Conservation (phyloP, 1,140 invertebrate genomes). For the Coptotermes formosanus region DNA sequence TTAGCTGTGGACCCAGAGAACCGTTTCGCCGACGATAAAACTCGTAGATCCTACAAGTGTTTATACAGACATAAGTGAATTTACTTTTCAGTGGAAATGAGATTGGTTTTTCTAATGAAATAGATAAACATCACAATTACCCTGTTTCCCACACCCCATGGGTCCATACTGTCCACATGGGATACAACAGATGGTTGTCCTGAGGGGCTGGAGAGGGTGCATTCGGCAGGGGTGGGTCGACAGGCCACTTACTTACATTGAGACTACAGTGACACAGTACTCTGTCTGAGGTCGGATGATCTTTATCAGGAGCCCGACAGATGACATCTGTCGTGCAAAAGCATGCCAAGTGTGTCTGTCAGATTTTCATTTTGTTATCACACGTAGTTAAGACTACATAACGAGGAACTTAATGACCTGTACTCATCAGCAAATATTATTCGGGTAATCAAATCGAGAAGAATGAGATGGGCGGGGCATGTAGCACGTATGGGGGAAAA, state of each 20-base stretch:
- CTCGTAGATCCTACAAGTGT: too few relatives aligned
- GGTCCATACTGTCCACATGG: neutral
- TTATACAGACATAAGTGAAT: too few relatives aligned
- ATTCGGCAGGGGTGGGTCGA: too few relatives aligned
- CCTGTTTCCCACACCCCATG: neutral
- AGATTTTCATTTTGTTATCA: too few relatives aligned
- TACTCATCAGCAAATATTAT: too few relatives aligned
- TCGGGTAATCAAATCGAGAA: too few relatives aligned
- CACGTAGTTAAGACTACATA: too few relatives aligned
- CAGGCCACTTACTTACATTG: neutral
- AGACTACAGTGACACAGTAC: neutral
- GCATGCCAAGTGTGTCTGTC: neutral
- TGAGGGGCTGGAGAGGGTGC: neutral
- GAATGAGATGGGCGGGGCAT: too few relatives aligned
- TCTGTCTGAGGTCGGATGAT: neutral
- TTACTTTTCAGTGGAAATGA: neutral
- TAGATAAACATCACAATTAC: constrained; percentile 17
- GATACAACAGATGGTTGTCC: constrained; percentile 1
- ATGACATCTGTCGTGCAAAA: neutral
- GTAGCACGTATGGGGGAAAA: too few relatives aligned
- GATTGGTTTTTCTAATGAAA: neutral
- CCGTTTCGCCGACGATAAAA: too few relatives aligned
- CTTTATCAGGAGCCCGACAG: neutral
- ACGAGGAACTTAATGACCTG: too few relatives aligned
- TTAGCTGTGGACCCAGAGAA: neutral